Evolutionary conservation across 2,113 vertebrate genomes (phyloP).

Genomic region (Petrocephalus microphthalmus): DNA sequence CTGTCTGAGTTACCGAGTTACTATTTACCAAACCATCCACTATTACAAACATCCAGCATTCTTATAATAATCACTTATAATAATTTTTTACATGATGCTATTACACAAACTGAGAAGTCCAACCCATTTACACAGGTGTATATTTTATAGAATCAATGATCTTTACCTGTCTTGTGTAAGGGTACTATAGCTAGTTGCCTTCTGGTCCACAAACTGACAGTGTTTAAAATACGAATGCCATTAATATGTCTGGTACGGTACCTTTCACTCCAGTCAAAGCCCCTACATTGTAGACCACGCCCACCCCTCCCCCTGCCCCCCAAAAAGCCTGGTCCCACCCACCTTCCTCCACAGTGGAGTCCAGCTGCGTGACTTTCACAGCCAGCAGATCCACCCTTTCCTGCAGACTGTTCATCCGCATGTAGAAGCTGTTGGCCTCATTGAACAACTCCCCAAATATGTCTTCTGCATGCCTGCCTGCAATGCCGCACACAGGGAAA

Average conservation of each 20-base stretch:
- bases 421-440: constrained; percentile 86
- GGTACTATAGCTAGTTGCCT: neutral
- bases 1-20: neutral
- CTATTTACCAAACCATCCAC: neutral
- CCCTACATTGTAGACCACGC: neutral
- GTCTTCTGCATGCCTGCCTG: constrained; percentile 83
- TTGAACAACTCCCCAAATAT: constrained; percentile 90
- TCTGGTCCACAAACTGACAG: neutral
- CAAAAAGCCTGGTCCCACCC: constrained; percentile 20
- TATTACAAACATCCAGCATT: neutral
- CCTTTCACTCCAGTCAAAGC: neutral
- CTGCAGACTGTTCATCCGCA: constrained; percentile 86
- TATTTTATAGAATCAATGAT: neutral
- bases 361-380: constrained; percentile 86
- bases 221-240: neutral
- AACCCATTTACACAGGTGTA: neutral
- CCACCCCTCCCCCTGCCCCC: neutral
- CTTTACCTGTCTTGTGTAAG: neutral
- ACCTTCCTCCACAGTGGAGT: constrained; percentile 91
- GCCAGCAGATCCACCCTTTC: constrained; percentile 85
- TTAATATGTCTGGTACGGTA: neutral
- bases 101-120: neutral
- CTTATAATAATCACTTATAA: neutral
- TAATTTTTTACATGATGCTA: neutral
- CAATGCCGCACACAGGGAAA: constrained; percentile 28